Percentiles rank a stretch among this genome's conserved stretches.
These are phyloP conservation scores for Mustela erminea DNA, from an alignment of 2,797 vertebrate species.

Conservation along the genomic window DNA sequence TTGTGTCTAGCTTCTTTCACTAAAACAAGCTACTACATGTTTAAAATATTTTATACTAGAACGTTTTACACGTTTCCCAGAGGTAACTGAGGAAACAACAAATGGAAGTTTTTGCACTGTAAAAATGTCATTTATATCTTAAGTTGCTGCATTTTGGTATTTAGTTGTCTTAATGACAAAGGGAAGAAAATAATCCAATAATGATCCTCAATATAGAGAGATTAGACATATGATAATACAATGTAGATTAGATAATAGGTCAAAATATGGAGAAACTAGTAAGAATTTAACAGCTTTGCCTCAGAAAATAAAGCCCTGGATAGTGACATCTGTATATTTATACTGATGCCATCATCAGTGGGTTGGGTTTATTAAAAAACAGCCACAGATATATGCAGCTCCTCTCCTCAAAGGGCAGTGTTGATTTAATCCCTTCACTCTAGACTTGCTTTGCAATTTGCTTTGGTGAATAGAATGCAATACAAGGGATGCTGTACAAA, in stretches of 20 bases:
- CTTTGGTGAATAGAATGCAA: background rate
- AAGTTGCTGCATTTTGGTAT: background rate
- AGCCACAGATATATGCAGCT: background rate
- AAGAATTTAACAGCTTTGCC: background rate
- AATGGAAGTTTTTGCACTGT: background rate
- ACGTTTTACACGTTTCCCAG: background rate
- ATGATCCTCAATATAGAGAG: background rate
- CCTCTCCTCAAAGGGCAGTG: background rate
- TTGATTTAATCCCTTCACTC: background rate
- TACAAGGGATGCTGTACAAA: background rate
- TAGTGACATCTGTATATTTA: background rate
- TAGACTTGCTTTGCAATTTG: background rate
- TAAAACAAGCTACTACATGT: background rate
- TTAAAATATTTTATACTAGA: background rate
- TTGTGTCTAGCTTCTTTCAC: background rate
- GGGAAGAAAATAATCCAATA: background rate
- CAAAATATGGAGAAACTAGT: background rate
- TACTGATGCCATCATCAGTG: background rate
- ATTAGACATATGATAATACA: background rate
- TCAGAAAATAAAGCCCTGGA: background rate
- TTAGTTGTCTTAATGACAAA: background rate
- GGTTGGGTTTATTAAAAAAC: background rate
- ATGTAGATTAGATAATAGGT: background rate
- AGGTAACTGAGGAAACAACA: background rate
- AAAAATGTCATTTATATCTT: background rate